These are phyloP conservation scores for Euleptes europaea DNA, from an alignment of 2,113 vertebrate species.

Conservation along the genomic window DNA sequence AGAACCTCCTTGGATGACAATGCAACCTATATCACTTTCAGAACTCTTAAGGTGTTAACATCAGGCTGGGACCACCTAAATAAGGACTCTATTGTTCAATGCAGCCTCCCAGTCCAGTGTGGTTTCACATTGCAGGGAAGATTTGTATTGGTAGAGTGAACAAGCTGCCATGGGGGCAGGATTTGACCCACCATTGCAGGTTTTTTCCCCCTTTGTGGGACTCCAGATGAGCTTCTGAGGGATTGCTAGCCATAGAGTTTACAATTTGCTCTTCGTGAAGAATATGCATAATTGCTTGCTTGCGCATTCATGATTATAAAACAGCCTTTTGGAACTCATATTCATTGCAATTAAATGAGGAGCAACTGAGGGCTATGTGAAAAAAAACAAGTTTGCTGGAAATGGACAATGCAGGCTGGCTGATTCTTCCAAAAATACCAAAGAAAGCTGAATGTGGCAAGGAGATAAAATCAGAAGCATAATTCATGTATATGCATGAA, in stretches of 20 bases:
- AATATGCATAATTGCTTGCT: not conserved
- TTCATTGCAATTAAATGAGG: not conserved
- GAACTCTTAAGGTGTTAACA: too few relatives aligned
- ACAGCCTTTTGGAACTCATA: not conserved
- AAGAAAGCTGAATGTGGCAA: not conserved
- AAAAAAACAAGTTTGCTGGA: not conserved
- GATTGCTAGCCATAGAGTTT: not conserved
- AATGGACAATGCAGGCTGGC: not conserved
- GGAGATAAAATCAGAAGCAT: conserved; percentile 8
- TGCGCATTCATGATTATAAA: not conserved
- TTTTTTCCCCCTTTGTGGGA: not conserved
- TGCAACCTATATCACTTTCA: not conserved
- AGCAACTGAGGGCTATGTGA: not conserved
- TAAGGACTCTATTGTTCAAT: not conserved
- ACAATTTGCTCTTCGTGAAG: not conserved
- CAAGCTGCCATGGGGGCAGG: rapidly evolving
- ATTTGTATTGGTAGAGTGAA: not conserved
- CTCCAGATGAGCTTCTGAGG: not conserved
- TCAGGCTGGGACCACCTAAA: not conserved
- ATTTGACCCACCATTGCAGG: not conserved
- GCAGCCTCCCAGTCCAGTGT: not conserved
- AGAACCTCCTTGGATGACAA: not conserved
- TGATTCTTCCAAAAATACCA: not conserved
- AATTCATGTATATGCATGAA: conserved; percentile 7
- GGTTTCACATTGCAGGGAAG: not conserved